Percentiles rank a stretch among this genome's conserved stretches.
These are phyloP conservation scores for Delichon dasypus DNA, from an alignment of 2,797 vertebrate genomes.

Conservation along the genomic window DNA sequence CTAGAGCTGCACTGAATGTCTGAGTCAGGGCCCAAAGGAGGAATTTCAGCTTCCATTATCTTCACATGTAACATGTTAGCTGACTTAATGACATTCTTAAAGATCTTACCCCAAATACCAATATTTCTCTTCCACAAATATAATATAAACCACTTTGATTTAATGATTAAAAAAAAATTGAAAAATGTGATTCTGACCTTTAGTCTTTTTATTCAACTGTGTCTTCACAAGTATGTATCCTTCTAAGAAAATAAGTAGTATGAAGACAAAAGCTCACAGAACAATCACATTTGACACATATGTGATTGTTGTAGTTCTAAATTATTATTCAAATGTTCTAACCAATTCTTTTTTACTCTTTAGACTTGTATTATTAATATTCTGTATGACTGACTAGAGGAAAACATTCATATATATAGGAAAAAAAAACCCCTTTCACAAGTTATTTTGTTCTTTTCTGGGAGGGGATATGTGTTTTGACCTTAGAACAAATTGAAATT, in stretches of 20 bases:
- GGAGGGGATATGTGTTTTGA: not conserved
- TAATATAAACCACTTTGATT: not conserved
- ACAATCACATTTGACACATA: not conserved
- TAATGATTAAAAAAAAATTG: not conserved
- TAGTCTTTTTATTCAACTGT: not conserved
- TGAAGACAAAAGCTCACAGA: not conserved
- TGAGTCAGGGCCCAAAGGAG: not conserved
- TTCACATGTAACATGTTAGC: not conserved
- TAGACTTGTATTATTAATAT: not conserved
- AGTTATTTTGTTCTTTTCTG: not conserved
- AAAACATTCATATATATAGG: not conserved
- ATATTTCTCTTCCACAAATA: not conserved
- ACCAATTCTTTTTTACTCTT: not conserved
- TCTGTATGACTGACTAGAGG: not conserved
- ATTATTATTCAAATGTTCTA: not conserved
- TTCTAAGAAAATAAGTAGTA: not conserved
- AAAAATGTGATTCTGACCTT: not conserved
- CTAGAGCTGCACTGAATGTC: not conserved
- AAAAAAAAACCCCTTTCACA: not conserved
- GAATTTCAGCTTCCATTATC: not conserved
- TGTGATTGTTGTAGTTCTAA: not conserved
- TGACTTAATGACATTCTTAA: not conserved
- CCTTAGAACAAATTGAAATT: constrained; percentile 38
- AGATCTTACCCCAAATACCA: not conserved
- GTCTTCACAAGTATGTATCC: not conserved